Percentiles rank a stretch among this genome's conserved stretches.
phyloP scores from a whole-genome alignment of 2,888 invertebrate species.

The Aelia acuminata region DNA sequence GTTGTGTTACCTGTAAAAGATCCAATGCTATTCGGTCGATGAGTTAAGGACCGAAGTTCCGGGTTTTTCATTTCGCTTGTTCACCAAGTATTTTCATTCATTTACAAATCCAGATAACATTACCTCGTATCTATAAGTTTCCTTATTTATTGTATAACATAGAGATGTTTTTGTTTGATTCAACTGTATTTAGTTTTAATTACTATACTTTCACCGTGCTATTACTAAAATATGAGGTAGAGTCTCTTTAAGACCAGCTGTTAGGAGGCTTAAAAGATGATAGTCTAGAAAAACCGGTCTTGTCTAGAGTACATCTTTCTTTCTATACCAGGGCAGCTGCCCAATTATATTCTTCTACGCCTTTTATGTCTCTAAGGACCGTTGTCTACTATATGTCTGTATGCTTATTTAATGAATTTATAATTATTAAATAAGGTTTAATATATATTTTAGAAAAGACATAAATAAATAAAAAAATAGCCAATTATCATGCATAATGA shows the following conservation, averaged over 20 bases:
- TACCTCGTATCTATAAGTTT: too few species aligned
- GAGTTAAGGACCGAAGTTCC: too few species aligned
- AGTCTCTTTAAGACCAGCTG: not conserved
- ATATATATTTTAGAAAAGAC: too few species aligned
- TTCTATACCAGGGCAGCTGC: not conserved
- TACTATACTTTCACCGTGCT: not conserved
- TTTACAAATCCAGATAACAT: too few species aligned
- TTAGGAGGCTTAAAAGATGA: not conserved
- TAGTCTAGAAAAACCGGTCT: not conserved
- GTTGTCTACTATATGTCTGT: not conserved
- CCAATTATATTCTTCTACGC: not conserved
- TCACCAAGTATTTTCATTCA: too few species aligned
- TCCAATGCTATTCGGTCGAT: too few species aligned
- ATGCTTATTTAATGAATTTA: not conserved
- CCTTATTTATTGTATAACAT: too few species aligned
- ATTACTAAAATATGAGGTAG: not conserved
- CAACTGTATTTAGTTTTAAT: not conserved
- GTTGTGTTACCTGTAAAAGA: too few species aligned
- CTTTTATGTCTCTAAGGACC: not conserved
- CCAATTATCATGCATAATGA: too few species aligned
- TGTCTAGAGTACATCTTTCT: not conserved
- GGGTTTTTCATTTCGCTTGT: too few species aligned
- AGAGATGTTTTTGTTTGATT: too few species aligned
- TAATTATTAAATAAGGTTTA: not conserved
- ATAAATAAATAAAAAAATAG: too few species aligned